Percentiles rank a stretch among this genome's conserved stretches.
Conservation (phyloP, 2,113 vertebrate genomes). For the Tenrec ecaudatus region DNA sequence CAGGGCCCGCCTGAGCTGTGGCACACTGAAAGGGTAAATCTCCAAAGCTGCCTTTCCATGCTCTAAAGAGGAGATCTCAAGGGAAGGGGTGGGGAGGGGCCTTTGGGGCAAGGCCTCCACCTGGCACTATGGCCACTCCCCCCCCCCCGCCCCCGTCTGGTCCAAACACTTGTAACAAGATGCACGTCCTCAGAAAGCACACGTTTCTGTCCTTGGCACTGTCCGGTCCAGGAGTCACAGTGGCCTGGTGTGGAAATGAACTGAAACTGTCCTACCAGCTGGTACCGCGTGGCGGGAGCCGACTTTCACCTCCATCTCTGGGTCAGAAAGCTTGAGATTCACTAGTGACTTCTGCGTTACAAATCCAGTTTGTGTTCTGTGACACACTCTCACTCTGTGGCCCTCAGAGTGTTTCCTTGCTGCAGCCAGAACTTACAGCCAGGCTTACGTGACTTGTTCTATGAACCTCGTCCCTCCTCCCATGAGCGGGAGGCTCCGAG, state of each 20-base stretch:
- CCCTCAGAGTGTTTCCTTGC: not conserved
- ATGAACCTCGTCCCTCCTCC: not conserved
- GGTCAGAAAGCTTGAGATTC: not conserved
- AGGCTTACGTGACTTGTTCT: not conserved
- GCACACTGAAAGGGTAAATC: not conserved
- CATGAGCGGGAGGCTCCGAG: not conserved
- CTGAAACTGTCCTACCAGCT: not conserved
- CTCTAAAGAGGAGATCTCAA: not conserved
- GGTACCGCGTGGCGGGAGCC: not conserved
- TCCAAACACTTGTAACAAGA: not conserved
- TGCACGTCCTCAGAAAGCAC: not conserved
- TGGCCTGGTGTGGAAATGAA: constrained; percentile 39
- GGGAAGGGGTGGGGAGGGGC: not conserved
- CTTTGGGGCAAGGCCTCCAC: not conserved
- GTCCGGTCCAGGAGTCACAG: constrained; percentile 52
- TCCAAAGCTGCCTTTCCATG: not conserved
- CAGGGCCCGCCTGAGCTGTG: not conserved
- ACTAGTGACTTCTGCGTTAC: not conserved
- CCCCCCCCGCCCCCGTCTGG: not conserved
- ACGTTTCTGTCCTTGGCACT: constrained; percentile 52
- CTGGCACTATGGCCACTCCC: not conserved
- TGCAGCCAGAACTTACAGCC: not conserved
- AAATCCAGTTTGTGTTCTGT: constrained; percentile 24
- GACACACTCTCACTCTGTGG: not conserved
- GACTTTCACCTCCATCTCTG: constrained; percentile 49